Percentiles rank a stretch among this genome's conserved stretches.
Evolutionary conservation across 2,113 vertebrate genomes (phyloP).

Genomic region (Dinomys branickii): DNA sequence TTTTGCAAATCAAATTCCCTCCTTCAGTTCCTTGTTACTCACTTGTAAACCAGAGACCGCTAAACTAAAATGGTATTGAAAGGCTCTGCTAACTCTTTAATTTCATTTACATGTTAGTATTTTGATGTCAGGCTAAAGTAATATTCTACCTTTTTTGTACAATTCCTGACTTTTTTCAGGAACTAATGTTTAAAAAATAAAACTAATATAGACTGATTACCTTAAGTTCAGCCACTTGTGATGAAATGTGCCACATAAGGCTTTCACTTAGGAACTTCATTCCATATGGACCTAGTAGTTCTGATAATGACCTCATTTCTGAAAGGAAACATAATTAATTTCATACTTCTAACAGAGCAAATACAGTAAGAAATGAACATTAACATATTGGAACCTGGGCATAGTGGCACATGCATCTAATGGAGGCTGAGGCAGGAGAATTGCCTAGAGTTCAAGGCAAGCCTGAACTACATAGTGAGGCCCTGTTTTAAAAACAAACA

Average conservation of each 20-base stretch:
- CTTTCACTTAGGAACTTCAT: conserved; percentile 99
- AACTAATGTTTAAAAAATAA: conserved; percentile 15
- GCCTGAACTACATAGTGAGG: background rate
- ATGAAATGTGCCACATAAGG: conserved; percentile 99
- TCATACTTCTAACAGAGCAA: conserved; percentile 54
- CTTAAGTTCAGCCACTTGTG: conserved; percentile 99
- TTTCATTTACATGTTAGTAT: background rate
- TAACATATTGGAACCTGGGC: background rate
- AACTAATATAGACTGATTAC: conserved; percentile 83
- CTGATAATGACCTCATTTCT: conserved; percentile 99
- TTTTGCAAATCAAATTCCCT: conserved; percentile 5
- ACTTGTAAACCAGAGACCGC: background rate
- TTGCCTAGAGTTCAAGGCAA: background rate
- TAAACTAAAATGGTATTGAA: background rate
- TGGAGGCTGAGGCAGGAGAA: background rate
- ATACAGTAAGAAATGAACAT: conserved; percentile 35
- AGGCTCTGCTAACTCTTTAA: background rate
- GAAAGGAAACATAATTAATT: conserved; percentile 77
- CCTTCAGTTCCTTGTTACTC: background rate
- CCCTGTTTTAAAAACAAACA: background rate
- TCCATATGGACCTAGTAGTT: conserved; percentile 98
- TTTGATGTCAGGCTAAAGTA: conserved; percentile 24
- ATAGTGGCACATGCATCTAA: background rate
- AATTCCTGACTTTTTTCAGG: conserved; percentile 43
- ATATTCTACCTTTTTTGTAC: background rate